A percentile compares a stretch with the other conserved stretches of the same genome.
Conservation (phyloP, 92 coral and sea anemone genomes). For the Actinernus sp. region DNA sequence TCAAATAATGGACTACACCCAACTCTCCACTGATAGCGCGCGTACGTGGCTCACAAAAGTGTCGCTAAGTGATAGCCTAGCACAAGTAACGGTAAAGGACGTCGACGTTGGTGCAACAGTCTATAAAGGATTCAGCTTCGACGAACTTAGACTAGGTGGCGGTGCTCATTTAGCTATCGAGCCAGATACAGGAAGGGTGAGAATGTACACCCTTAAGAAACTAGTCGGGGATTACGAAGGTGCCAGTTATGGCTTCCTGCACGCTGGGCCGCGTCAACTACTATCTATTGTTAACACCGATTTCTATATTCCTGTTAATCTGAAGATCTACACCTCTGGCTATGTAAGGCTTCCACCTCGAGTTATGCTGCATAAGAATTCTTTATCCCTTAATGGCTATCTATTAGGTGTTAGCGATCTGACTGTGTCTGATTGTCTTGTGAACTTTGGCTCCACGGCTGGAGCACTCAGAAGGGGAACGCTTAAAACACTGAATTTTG, state of each 20-base stretch:
- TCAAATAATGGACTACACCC: constrained; percentile 46
- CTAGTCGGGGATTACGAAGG: constrained; percentile 76
- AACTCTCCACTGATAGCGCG: constrained; percentile 79
- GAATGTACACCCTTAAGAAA: constrained; percentile 64
- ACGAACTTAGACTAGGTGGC: constrained; percentile 87
- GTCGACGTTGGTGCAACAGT: constrained; percentile 37
- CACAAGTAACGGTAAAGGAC: constrained; percentile 29
- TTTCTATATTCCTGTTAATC: constrained; percentile 80
- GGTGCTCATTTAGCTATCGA: constrained; percentile 94
- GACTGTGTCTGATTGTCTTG: constrained; percentile 80
- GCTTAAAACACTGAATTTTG: constrained; percentile 52
- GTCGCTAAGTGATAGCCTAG: constrained; percentile 25
- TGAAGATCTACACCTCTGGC: constrained; percentile 73
- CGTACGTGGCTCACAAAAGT: constrained; percentile 86
- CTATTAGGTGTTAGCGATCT: constrained; percentile 84
- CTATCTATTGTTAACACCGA: constrained; percentile 67
- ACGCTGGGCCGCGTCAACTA: constrained; percentile 85
- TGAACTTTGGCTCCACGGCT: constrained; percentile 77
- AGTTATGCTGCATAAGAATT: constrained; percentile 80
- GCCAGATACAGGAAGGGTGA: constrained; percentile 37
- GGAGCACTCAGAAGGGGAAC: constrained; percentile 71
- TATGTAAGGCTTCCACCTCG: constrained; percentile 71
- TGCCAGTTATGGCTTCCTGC: constrained; percentile 84
- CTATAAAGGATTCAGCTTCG: constrained; percentile 66
- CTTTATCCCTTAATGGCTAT: constrained; percentile 78